Evolutionary conservation across 2,113 vertebrate genomes (phyloP).

Genomic region (Hipposideros armiger): DNA sequence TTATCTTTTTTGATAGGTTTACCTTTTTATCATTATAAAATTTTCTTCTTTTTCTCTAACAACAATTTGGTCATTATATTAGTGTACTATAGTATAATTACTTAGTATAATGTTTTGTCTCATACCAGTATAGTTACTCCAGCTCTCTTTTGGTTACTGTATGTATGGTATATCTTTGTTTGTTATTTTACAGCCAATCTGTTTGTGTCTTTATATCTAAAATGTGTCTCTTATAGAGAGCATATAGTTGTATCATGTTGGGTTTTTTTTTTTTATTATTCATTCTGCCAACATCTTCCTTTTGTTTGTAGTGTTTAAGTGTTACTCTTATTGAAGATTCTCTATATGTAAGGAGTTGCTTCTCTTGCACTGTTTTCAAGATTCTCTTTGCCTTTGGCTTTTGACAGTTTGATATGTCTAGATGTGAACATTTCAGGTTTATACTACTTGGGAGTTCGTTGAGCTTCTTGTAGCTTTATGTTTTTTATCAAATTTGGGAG

Average conservation of each 20-base stretch:
- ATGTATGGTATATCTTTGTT: not conserved
- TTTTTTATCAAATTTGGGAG: not conserved
- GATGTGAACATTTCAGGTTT: not conserved
- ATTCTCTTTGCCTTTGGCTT: not conserved
- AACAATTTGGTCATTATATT: not conserved
- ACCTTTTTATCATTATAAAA: not conserved
- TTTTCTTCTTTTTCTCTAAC: slow-evolving; percentile 1
- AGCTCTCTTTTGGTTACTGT: not conserved
- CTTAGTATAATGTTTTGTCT: not conserved
- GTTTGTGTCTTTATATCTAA: not conserved
- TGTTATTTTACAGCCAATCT: not conserved
- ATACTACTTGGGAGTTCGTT: not conserved
- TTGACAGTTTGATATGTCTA: not conserved
- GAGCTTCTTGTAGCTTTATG: not conserved
- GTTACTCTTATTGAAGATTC: not conserved
- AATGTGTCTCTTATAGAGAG: not conserved
- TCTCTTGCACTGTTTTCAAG: not conserved
- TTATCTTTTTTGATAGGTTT: not conserved
- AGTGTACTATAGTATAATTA: not conserved
- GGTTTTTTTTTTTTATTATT: not conserved
- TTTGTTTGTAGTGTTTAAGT: not conserved
- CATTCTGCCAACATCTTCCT: not conserved
- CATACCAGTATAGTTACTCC: not conserved
- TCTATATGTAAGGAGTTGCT: not conserved
- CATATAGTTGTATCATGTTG: not conserved